Percentiles rank a stretch among this genome's conserved stretches.
Conservation (phyloP, 2,113 vertebrate species). For the Lates calcarifer region DNA sequence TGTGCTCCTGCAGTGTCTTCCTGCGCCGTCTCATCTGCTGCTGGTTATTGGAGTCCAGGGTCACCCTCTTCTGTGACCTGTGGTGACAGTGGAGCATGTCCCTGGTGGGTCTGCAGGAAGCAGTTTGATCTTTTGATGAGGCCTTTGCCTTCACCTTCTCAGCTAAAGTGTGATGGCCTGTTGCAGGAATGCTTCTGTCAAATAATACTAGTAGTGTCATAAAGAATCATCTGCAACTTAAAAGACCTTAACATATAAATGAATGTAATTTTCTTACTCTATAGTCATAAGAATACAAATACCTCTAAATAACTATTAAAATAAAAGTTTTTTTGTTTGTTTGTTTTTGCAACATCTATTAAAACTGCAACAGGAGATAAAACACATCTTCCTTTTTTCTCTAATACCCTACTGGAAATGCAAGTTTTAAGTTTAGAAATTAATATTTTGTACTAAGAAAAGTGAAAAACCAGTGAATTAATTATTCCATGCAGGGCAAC, state of each 20-base stretch:
- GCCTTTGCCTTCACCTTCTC: slow-evolving; percentile 47
- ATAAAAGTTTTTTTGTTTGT: background rate
- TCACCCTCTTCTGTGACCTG: slow-evolving; percentile 63
- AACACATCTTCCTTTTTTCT: background rate
- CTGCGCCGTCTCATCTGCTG: slow-evolving; percentile 72
- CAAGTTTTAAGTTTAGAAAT: background rate
- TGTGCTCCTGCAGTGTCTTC: slow-evolving; percentile 64
- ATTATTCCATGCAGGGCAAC: background rate
- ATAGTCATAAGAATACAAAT: background rate
- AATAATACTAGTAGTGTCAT: background rate
- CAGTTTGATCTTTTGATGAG: slow-evolving; percentile 60
- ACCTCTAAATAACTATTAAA: background rate
- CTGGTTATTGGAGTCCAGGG: slow-evolving; percentile 67
- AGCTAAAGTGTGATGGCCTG: slow-evolving; percentile 31
- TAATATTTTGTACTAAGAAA: background rate
- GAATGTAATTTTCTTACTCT: background rate
- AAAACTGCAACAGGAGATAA: background rate
- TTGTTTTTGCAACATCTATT: background rate
- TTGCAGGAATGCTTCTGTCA: background rate
- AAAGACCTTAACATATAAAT: background rate
- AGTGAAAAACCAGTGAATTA: background rate
- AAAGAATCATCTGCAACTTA: background rate
- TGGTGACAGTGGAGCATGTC: slow-evolving; percentile 61
- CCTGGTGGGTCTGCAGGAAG: slow-evolving; percentile 63
- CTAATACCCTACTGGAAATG: background rate